phyloP scores from a whole-genome alignment of 2,113 vertebrate species.

The Dasyurus viverrinus region DNA sequence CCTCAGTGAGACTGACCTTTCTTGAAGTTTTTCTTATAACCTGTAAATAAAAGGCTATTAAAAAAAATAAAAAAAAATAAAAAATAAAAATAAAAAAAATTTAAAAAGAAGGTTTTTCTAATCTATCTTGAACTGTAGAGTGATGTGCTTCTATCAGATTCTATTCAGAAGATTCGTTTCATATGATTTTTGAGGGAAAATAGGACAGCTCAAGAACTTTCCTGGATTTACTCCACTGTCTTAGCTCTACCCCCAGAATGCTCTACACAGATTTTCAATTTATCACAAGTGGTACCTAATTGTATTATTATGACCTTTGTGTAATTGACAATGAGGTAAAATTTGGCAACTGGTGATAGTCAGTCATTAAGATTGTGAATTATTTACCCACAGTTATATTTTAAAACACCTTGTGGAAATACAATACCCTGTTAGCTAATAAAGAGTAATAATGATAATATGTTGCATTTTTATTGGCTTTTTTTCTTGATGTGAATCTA shows the following conservation, averaged over 20 bases:
- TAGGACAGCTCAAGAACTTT: too few relatives aligned
- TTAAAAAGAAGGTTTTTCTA: too few relatives aligned
- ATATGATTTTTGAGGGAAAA: too few relatives aligned
- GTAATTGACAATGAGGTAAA: not conserved
- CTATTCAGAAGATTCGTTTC: too few relatives aligned
- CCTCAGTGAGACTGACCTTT: too few relatives aligned
- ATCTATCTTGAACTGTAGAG: too few relatives aligned
- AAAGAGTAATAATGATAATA: not conserved
- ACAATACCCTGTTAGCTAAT: accelerated
- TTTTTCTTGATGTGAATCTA: not conserved
- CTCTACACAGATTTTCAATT: slow-evolving; percentile 20
- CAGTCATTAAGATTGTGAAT: not conserved
- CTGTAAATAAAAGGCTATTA: too few relatives aligned
- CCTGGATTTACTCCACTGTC: too few relatives aligned
- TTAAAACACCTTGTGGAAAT: not conserved
- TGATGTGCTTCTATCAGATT: too few relatives aligned
- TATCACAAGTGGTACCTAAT: slow-evolving; percentile 34
- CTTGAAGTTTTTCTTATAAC: too few relatives aligned
- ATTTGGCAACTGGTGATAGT: not conserved
- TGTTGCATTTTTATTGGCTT: not conserved
- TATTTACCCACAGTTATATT: not conserved
- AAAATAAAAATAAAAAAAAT: too few relatives aligned
- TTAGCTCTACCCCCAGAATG: not conserved
- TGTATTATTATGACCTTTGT: not conserved
- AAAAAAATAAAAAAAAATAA: too few relatives aligned